phyloP scores from a whole-genome alignment of 2,797 vertebrate genomes.

The Sebastes hopkinsi region DNA sequence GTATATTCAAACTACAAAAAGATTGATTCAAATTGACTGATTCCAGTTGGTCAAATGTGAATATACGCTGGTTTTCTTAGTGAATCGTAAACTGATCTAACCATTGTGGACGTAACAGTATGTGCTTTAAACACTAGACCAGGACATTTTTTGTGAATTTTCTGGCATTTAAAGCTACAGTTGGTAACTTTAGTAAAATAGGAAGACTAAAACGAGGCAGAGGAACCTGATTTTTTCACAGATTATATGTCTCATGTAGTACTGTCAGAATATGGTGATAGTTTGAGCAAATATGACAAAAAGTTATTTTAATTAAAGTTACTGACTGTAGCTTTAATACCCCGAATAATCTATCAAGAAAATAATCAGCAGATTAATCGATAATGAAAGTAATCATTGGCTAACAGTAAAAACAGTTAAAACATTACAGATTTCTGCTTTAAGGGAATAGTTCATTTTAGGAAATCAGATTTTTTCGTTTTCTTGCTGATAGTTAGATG shows the following conservation, averaged over 20 bases:
- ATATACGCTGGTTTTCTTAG: not conserved
- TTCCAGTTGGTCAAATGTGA: not conserved
- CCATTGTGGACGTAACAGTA: not conserved
- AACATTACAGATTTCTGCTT: not conserved
- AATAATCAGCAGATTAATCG: fast-evolving
- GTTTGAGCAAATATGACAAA: too few relatives aligned
- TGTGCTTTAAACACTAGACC: not conserved
- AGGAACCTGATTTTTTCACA: too few relatives aligned
- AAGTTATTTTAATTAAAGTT: too few relatives aligned
- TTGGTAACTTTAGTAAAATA: too few relatives aligned
- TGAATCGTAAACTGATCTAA: not conserved
- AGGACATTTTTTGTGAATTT: too few relatives aligned
- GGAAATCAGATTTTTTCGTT: not conserved
- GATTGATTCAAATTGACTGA: not conserved
- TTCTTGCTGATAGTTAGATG: not conserved
- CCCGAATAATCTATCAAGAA: not conserved
- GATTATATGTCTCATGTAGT: too few relatives aligned
- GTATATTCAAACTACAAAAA: not conserved
- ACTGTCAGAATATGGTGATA: too few relatives aligned
- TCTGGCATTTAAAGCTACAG: too few relatives aligned
- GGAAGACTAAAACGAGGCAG: too few relatives aligned
- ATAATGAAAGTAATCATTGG: not conserved
- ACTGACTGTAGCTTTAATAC: not conserved
- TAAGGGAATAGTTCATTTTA: not conserved
- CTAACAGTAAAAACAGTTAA: not conserved